Evolutionary conservation across 2,888 invertebrate species (phyloP).

Genomic region (Coronaproctus castanopsis): DNA sequence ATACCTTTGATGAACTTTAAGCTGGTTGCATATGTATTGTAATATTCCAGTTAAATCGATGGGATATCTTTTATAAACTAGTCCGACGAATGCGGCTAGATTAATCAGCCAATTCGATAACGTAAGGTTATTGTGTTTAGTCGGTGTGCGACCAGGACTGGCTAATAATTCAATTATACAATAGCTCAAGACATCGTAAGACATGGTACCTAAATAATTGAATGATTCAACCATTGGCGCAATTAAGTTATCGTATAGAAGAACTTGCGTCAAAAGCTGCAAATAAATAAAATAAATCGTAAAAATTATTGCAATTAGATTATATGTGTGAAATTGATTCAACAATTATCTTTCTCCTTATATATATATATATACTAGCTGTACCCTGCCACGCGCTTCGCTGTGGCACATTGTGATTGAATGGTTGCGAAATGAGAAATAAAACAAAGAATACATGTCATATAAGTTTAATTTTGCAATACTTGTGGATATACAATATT

Average conservation of each 20-base stretch:
- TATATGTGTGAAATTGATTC: no score
- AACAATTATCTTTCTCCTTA: no score
- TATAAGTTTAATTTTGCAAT: no score
- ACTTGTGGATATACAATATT: no score
- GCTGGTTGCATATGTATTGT: conserved; percentile 91
- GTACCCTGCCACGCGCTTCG: no score
- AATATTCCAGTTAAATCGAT: conserved; percentile 74
- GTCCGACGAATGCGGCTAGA: conserved; percentile 84
- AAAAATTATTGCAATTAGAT: no score
- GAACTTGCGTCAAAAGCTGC: conserved; percentile 55
- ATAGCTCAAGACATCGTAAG: conserved; percentile 88
- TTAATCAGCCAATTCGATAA: conserved; percentile 88
- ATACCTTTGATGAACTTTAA: conserved; percentile 87
- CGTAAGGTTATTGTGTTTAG: conserved; percentile 74
- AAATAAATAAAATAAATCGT: conserved; percentile 12
- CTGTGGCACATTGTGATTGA: no score
- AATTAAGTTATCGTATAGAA: conserved; percentile 84
- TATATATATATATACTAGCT: no score
- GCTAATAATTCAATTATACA: conserved; percentile 85
- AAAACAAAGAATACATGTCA: no score
- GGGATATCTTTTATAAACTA: conserved; percentile 82
- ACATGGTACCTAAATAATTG: conserved; percentile 82
- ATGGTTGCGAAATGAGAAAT: no score
- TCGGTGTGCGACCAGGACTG: conserved; percentile 41
- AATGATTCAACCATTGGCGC: conserved; percentile 91